Evolutionary conservation across 2,797 vertebrate genomes (phyloP).

Genomic region (Channa striata): DNA sequence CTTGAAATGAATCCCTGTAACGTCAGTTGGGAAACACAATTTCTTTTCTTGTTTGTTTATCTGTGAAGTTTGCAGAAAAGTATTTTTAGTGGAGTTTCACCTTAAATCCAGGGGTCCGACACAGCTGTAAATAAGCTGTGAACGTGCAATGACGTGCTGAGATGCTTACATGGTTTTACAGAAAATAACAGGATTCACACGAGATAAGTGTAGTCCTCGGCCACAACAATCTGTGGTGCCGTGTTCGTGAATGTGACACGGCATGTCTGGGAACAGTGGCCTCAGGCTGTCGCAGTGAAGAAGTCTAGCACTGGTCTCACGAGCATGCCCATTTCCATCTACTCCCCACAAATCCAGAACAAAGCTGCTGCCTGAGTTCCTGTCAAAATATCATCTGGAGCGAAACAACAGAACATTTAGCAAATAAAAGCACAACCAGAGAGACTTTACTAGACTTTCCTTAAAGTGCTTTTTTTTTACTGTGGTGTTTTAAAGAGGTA

Average conservation of each 20-base stretch:
- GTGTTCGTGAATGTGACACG: constrained; percentile 11
- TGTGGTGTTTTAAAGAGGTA: not conserved
- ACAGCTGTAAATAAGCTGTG: not conserved
- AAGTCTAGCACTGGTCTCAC: constrained; percentile 31
- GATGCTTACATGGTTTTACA: not conserved
- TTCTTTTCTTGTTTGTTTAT: too few species aligned
- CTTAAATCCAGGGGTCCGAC: not conserved
- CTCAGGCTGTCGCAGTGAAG: constrained; percentile 2
- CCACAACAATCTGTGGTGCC: not conserved
- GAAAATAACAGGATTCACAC: constrained; percentile 2
- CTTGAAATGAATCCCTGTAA: constrained; percentile 14
- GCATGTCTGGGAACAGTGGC: constrained; percentile 19
- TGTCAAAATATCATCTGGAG: constrained; percentile 23
- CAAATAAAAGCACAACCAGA: not conserved
- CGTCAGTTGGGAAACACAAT: not conserved
- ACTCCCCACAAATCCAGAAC: constrained; percentile 40
- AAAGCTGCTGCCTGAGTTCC: constrained; percentile 37
- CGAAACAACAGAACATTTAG: constrained; percentile 29
- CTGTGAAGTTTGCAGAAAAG: too few species aligned
- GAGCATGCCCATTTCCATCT: constrained; percentile 46
- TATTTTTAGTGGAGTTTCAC: not conserved
- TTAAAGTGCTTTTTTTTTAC: not conserved
- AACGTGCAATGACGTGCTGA: not conserved
- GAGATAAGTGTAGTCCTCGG: not conserved
- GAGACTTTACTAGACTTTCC: constrained; percentile 13